A percentile compares a stretch with the other conserved stretches of the same genome.
Conservation (phyloP, 1,140 invertebrate genomes). For the Apis laboriosa region DNA sequence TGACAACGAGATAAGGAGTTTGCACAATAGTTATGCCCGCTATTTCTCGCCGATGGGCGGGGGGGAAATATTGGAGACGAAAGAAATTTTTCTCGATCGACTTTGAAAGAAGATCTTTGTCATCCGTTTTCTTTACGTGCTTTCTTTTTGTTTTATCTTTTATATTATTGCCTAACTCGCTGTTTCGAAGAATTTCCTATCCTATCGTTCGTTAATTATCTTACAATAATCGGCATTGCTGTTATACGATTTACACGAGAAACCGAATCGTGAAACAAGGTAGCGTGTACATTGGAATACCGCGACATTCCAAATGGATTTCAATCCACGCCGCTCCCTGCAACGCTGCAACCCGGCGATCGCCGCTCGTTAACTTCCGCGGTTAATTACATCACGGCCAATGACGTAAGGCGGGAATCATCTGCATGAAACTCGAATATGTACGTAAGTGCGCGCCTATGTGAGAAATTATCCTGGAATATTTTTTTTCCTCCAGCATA, state of each 20-base stretch:
- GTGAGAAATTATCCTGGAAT: slow-evolving; percentile 47
- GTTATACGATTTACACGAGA: not conserved
- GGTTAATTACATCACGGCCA: slow-evolving; percentile 57
- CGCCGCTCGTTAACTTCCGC: slow-evolving; percentile 48
- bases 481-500: not conserved
- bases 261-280: not conserved
- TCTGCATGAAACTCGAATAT: slow-evolving; percentile 37
- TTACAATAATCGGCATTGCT: not conserved
- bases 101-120: too few species aligned
- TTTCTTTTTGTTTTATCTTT: too few species aligned
- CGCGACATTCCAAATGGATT: slow-evolving; percentile 26
- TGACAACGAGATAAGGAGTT: slow-evolving; percentile 68
- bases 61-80: not conserved
- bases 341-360: slow-evolving; percentile 31
- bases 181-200: too few species aligned
- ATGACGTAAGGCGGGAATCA: slow-evolving; percentile 55
- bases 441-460: slow-evolving; percentile 6
- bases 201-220: not conserved
- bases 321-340: not conserved
- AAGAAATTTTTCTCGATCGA: too few species aligned
- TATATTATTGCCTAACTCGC: too few species aligned
- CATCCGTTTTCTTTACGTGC: too few species aligned
- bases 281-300: not conserved
- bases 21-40: slow-evolving; percentile 73
- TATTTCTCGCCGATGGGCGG: slow-evolving; percentile 60